These are phyloP conservation scores for Anastrepha obliqua DNA, from an alignment of 1,140 invertebrate genomes.

Conservation along the genomic window DNA sequence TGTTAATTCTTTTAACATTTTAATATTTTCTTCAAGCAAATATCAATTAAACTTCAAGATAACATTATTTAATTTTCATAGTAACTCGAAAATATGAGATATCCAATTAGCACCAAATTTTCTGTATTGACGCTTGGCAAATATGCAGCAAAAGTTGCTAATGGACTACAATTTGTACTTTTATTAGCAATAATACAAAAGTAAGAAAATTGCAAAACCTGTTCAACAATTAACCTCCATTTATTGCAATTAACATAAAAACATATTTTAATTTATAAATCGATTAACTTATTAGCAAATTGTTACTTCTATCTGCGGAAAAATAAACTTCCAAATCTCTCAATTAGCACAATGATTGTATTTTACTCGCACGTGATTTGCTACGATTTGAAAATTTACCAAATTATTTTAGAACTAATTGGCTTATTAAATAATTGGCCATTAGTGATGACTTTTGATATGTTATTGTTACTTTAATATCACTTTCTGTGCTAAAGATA, in stretches of 20 bases:
- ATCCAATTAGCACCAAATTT: neutral
- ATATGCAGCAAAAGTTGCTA: conserved; percentile 10
- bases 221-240: neutral
- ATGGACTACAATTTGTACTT: neutral
- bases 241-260: neutral
- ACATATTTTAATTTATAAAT: neutral
- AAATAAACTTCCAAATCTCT: neutral
- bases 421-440: conserved; percentile 9
- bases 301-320: neutral
- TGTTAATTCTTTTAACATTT: too few relatives aligned
- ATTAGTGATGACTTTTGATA: neutral
- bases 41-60: too few relatives aligned
- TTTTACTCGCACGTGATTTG: neutral
- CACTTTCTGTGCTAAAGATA: neutral
- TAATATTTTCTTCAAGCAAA: too few relatives aligned
- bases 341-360: conserved; percentile 10
- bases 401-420: conserved; percentile 3
- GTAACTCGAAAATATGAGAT: too few relatives aligned
- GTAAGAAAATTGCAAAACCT: neutral
- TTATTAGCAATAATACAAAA: neutral
- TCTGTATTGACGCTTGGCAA: neutral
- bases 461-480: neutral
- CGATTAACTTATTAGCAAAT: conserved; percentile 21
- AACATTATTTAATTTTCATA: too few relatives aligned
- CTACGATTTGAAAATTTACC: neutral